Conservation (phyloP, 2,797 vertebrate species). For the Borostomias antarcticus region DNA sequence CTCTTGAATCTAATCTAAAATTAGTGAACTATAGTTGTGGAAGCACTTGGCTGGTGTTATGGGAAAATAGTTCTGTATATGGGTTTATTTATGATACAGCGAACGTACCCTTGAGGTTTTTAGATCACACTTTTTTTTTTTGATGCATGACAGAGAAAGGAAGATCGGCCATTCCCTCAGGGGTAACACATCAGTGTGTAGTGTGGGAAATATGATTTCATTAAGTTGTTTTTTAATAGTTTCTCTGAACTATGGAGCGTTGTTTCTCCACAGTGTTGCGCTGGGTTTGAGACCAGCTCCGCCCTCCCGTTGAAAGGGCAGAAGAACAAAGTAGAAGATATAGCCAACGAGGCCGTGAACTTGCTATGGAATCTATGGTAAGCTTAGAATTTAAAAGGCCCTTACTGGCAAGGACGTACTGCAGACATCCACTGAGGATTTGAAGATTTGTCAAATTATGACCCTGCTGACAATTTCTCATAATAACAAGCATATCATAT, state of each 20-base stretch:
- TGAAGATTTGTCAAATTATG: background rate
- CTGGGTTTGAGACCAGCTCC: constrained; percentile 75
- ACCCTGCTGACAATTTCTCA: background rate
- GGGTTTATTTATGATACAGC: background rate
- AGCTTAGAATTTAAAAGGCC: constrained; percentile 43
- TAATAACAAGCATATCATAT: no score
- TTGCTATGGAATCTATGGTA: constrained; percentile 97
- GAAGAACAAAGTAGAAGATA: constrained; percentile 81
- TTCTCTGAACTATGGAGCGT: background rate
- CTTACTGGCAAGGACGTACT: background rate
- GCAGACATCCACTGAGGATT: background rate
- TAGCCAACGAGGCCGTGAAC: constrained; percentile 91
- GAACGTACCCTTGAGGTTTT: background rate
- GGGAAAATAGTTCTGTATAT: background rate
- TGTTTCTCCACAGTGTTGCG: constrained; percentile 80
- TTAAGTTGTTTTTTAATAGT: background rate
- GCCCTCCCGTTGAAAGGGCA: constrained; percentile 63
- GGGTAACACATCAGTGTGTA: background rate
- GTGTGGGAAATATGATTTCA: background rate
- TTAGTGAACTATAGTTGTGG: no score
- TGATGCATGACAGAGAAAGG: background rate
- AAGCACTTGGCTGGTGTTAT: background rate
- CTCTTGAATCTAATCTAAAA: no score
- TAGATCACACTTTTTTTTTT: background rate
- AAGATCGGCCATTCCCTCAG: background rate